Percentiles rank a stretch among this genome's conserved stretches.
Conservation (phyloP, 2,113 vertebrate species). For the Bungarus multicinctus region DNA sequence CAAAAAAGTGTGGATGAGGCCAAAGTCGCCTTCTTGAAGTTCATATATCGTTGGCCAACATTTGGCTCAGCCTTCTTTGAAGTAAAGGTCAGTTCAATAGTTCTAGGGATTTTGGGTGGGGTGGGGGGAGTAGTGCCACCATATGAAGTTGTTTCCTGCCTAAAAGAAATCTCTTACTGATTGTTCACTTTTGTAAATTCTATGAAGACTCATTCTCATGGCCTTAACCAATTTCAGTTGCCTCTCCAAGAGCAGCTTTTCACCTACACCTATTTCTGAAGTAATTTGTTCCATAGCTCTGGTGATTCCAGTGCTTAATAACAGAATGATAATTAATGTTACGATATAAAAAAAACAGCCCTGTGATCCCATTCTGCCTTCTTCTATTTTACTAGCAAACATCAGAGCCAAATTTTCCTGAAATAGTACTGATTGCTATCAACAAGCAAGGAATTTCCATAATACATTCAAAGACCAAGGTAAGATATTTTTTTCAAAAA, state of each 20-base stretch:
- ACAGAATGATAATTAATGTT: not conserved
- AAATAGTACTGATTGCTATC: conserved; percentile 90
- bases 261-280: not conserved
- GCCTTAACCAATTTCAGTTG: not conserved
- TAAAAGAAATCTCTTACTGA: not conserved
- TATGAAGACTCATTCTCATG: not conserved
- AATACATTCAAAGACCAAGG: conserved; percentile 94
- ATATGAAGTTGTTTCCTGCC: not conserved
- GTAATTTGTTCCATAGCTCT: not conserved
- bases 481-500: conserved; percentile 49
- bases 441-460: conserved; percentile 88
- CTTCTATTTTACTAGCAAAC: conserved; percentile 79
- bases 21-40: conserved; percentile 84
- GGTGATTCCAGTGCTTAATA: not conserved
- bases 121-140: not conserved
- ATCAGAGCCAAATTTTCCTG: conserved; percentile 85
- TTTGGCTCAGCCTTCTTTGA: conserved; percentile 98
- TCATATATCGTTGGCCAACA: conserved; percentile 84
- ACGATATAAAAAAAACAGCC: not conserved
- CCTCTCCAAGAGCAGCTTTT: not conserved
- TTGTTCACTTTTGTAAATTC: not conserved
- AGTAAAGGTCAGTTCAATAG: conserved; percentile 83
- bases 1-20: conserved; percentile 81
- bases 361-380: conserved; percentile 6
- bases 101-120: not conserved